Percentiles rank a stretch among this genome's conserved stretches.
Evolutionary conservation across 2,113 vertebrate species (phyloP).

Genomic region (Rattus norvegicus): GRCr8 NC_086028.1:48755001-48755500

Average conservation of each 20-base stretch:
- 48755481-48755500: not conserved
- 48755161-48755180: not conserved
- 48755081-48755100: not conserved
- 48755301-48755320: not conserved
- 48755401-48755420: not conserved
- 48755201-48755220: not conserved
- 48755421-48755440: not conserved
- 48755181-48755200: not conserved
- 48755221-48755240: slow-evolving; percentile 1
- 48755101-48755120: not conserved
- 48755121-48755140: not conserved
- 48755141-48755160: not conserved
- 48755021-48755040: too few species aligned
- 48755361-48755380: not conserved
- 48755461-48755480: not conserved
- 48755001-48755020: too few species aligned
- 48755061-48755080: too few species aligned
- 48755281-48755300: not conserved
- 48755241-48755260: not conserved
- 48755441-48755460: not conserved
- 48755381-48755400: slow-evolving; percentile 49
- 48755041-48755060: too few species aligned
- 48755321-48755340: not conserved
- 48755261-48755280: not conserved
- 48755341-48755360: not conserved